Base-by-base conservation (phyloP, 2,113 vertebrate species). In the Gallinago undulata region DNA sequence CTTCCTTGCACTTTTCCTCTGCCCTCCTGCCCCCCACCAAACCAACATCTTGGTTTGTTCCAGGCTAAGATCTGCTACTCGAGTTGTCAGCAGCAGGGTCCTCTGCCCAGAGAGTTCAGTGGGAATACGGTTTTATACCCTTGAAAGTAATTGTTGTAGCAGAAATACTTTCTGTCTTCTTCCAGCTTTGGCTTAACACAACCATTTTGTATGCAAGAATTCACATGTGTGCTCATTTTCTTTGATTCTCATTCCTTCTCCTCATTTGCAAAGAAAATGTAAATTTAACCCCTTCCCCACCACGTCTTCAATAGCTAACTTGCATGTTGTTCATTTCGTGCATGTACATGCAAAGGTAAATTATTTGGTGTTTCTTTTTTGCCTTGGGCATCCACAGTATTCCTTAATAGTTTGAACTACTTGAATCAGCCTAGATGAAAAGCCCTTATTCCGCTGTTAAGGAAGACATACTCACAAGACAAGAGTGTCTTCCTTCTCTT, bases 191-290 rank as follows among this genome's bases (percentile, higher is more conserved):
- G 12, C 39, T 78, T 89, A 76, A 53, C 30, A 21, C 28, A 60
- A 9, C 25, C 24, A 6, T 82, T 89, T 87, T 28, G 19, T 50
- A 21, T 55, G 66, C 84, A 92, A 62, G 66, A 84, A 92, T 82
- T 91, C n/a, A 16, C 60, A 19, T 9, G 19, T 5, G 22, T 48
- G 28, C 41, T 82, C 22, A 17, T 13, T 79, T 53, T 59, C 80
- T 95, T 96, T 93, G 62, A 50, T 81, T 96, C 41, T 92, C 24
- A 30, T 84, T 94, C 69, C 48, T 35, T 73, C 62, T 84, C 53
- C 5, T 10, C 5, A 60, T 73, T 94, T 95, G 60, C 80, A 79
- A 10, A 79, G 77, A 76, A 89, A 93, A 92, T 91, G 66, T 81
- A 79, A 82, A 72, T 82, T 76, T 91, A 87, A 66, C 69, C 41